Conservation (phyloP, 53 echinoderm and acorn worm genomes). For the Astropecten irregularis region DNA sequence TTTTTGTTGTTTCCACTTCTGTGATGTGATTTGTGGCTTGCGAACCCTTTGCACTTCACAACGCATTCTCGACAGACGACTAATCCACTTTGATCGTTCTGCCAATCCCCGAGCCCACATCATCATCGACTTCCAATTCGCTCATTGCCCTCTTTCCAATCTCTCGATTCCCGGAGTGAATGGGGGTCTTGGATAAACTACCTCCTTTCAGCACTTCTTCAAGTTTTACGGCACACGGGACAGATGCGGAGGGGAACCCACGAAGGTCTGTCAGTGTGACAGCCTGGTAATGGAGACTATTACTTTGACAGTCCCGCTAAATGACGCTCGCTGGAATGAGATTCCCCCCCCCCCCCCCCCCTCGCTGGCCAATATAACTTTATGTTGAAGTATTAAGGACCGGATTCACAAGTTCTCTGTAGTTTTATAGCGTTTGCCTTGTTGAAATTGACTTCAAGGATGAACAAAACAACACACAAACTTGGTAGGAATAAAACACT, state of each 20-base stretch:
- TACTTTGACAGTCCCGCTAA: neutral
- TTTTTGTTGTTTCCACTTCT: too few relatives aligned
- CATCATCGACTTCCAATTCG: neutral
- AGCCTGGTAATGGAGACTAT: constrained; percentile 1
- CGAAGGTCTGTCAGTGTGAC: neutral
- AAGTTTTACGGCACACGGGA: constrained; percentile 46
- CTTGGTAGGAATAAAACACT: too few relatives aligned
- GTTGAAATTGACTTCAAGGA: too few relatives aligned
- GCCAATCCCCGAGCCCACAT: neutral
- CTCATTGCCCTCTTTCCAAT: neutral
- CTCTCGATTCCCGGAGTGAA: neutral
- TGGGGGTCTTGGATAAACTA: constrained; percentile 38
- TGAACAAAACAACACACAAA: too few relatives aligned
- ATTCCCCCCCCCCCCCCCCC: neutral
- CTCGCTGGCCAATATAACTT: neutral
- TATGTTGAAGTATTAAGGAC: neutral
- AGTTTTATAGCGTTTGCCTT: too few relatives aligned
- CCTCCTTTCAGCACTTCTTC: constrained; percentile 47
- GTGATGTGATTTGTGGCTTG: too few relatives aligned
- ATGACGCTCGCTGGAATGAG: neutral
- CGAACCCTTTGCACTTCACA: too few relatives aligned
- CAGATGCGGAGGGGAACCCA: constrained; percentile 29
- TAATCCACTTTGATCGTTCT: constrained; percentile 33
- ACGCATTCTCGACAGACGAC: neutral
- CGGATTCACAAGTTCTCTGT: too few relatives aligned